These are phyloP conservation scores for Pseudanteris insignis DNA, from an alignment of 2,888 invertebrate genomes.

Conservation along the genomic window DNA sequence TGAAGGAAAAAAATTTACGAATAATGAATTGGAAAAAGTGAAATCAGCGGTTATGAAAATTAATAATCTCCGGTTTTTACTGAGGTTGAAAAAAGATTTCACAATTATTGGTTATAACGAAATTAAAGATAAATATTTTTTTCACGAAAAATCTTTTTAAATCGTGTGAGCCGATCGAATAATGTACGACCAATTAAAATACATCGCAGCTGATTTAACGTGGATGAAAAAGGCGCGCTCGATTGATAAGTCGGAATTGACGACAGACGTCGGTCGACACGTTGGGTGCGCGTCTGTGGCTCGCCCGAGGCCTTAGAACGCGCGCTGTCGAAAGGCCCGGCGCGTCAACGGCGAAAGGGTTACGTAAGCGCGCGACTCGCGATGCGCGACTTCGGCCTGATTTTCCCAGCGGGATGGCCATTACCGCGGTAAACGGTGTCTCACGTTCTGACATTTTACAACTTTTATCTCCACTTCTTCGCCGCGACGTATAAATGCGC, in stretches of 20 bases:
- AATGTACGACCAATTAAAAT: conserved; percentile 7
- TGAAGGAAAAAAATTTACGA: too few relatives aligned
- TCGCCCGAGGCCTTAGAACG: conserved; percentile 13
- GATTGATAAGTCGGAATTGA: conserved; percentile 26
- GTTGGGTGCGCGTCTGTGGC: conserved; percentile 25
- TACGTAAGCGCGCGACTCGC: conserved; percentile 18
- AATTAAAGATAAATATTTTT: not conserved
- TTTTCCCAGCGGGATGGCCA: conserved; percentile 28
- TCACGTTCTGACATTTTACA: conserved; percentile 36
- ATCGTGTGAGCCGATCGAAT: too few relatives aligned
- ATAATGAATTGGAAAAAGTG: too few relatives aligned
- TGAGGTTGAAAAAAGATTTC: too few relatives aligned
- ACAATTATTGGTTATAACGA: not conserved
- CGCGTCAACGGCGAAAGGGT: conserved; percentile 29
- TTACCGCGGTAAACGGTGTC: conserved; percentile 19
- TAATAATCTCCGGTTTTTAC: too few relatives aligned
- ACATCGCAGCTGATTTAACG: conserved; percentile 5
- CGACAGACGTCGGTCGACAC: conserved; percentile 12
- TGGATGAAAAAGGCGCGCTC: conserved; percentile 2
- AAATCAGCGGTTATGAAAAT: too few relatives aligned
- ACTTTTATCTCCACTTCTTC: conserved; percentile 26
- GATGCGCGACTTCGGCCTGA: conserved; percentile 30
- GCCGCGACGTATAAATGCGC: conserved; percentile 2
- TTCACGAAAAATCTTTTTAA: not conserved
- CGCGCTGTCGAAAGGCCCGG: conserved; percentile 27